Evolutionary conservation across 2,888 invertebrate species (phyloP), one percentile per base, ranked within the genome.

Genomic region (Athrips mouffetella): DNA sequence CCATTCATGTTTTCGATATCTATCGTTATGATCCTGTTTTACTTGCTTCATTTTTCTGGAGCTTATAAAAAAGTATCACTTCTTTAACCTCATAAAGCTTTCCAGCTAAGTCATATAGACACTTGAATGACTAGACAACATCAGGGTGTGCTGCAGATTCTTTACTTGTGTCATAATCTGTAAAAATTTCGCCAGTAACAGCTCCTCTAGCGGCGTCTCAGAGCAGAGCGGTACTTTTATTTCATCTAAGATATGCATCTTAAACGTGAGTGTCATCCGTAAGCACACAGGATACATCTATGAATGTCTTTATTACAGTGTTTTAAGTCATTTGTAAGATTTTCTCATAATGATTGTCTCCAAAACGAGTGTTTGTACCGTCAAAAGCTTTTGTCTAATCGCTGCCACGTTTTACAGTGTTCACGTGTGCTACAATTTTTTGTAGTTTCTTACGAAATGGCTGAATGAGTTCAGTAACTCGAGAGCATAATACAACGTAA

Each of bases 321-420:
- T 69, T 82, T 81, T 85, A 77, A 80, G 87, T 87, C 85, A 85
- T 88, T 87, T 84, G 71, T 76, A 76, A 88, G 88, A 88, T 88
- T 88, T 88, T 88, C 88, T 88, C 88, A 88, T 88, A 87, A 87
- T 87, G 88, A 88, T 88, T 88, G 83, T 80, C 81, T 66, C 83
- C 73, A 82, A 87, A 88, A 86, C 84, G 86, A 88, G 85, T 79
- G 80, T 75, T 69, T 76, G 71, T 70, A 79, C 82, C 86, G 84
- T 82, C 87, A 84, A 86, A 80, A 78, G 79, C 75, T 68, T 85
- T 87, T 85, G 86, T 87, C 82, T 87, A 86, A 87, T 86, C 86
- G 84, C 75, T 75, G 71, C 67, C 71, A 77, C 76, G 76, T 74
- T 69, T 75, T 47, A 23, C 41, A 57, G 58, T 59, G 60, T 67